Conservation (phyloP, 2,888 invertebrate species). For the Drosophila picticornis region DNA sequence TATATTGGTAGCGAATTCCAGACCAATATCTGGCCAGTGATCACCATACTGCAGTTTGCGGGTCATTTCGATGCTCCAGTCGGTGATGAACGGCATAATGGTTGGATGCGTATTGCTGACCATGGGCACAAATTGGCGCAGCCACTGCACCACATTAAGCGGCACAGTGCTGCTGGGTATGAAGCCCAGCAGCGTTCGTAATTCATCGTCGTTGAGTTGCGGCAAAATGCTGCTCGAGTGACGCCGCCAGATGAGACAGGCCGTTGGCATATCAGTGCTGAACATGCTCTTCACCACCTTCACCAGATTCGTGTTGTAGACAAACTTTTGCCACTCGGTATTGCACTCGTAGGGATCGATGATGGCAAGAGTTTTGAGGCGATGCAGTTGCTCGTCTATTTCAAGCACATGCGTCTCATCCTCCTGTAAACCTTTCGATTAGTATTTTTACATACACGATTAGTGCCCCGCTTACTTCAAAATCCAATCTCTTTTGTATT, state of each 20-base stretch:
- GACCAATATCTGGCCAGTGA: slow-evolving; percentile 85
- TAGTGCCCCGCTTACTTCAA: slow-evolving; percentile 64
- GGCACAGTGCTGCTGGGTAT: slow-evolving; percentile 83
- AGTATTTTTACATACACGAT: neutral
- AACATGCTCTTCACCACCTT: slow-evolving; percentile 81
- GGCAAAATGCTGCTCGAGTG: slow-evolving; percentile 82
- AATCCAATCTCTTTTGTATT: slow-evolving; percentile 79
- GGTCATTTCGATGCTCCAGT: slow-evolving; percentile 84
- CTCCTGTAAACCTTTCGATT: slow-evolving; percentile 47
- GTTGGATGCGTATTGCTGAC: slow-evolving; percentile 83
- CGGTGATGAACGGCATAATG: slow-evolving; percentile 82
- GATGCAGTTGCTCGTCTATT: slow-evolving; percentile 83
- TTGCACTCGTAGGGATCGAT: slow-evolving; percentile 85
- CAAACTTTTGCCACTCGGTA: slow-evolving; percentile 84
- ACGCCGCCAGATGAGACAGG: slow-evolving; percentile 84
- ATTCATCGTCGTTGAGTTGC: slow-evolving; percentile 73
- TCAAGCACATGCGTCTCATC: slow-evolving; percentile 80
- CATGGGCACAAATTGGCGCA: slow-evolving; percentile 83
- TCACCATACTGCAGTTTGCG: slow-evolving; percentile 82
- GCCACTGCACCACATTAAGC: slow-evolving; percentile 83
- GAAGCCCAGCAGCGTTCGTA: slow-evolving; percentile 78
- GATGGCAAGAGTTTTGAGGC: slow-evolving; percentile 83
- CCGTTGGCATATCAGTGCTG: slow-evolving; percentile 81
- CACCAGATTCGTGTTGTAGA: slow-evolving; percentile 82
- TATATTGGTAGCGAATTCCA: slow-evolving; percentile 84